phyloP scores from a whole-genome alignment of 2,888 invertebrate genomes.

The Graphium colonna region DNA sequence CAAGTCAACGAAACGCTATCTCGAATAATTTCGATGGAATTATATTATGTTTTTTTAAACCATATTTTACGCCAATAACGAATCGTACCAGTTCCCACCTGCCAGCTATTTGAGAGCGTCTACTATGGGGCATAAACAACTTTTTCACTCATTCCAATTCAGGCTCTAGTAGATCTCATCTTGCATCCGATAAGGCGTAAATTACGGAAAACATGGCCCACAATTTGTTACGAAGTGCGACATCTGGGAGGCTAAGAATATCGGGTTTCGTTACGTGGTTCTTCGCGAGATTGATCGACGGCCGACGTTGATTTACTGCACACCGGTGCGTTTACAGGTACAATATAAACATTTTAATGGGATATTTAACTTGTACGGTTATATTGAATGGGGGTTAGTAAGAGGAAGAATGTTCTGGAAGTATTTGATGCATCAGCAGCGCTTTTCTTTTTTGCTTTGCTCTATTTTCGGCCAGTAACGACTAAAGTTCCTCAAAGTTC shows the following conservation, averaged over 20 bases:
- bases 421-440: too few species aligned
- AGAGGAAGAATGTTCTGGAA: too few species aligned
- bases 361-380: not conserved
- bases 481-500: too few species aligned
- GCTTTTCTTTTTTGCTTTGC: too few species aligned
- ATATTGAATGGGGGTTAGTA: too few species aligned
- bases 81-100: not conserved
- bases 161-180: slow-evolving; percentile 18
- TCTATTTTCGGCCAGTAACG: too few species aligned
- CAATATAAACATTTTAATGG: slow-evolving; percentile 11
- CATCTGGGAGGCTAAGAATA: not conserved
- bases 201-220: slow-evolving; percentile 66
- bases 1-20: too few species aligned
- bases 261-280: not conserved
- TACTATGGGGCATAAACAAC: slow-evolving; percentile 10
- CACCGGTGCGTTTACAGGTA: slow-evolving; percentile 2
- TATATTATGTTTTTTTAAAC: too few species aligned
- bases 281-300: slow-evolving; percentile 2
- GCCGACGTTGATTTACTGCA: slow-evolving; percentile 8
- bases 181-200: slow-evolving; percentile 43
- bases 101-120: not conserved
- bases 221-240: slow-evolving; percentile 60
- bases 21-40: too few species aligned
- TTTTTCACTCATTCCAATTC: slow-evolving; percentile 18
- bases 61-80: slow-evolving; percentile 5